Base-by-base conservation (phyloP, 2,113 vertebrate genomes). In the Chamaea fasciata region DNA sequence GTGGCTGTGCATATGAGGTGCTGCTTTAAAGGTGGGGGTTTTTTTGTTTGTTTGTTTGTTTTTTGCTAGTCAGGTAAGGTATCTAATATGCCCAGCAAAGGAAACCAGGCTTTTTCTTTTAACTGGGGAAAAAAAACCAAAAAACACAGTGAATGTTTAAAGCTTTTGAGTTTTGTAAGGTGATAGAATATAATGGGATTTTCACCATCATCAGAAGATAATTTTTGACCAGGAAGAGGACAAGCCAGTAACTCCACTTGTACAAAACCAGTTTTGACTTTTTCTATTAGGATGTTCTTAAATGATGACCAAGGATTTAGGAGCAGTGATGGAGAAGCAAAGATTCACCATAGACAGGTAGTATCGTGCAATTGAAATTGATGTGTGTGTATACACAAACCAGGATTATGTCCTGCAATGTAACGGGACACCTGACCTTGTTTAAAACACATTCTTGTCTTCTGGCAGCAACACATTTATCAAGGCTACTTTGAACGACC, bases 381-480 rank as follows among this genome's bases (percentile, higher is more conserved):
- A 64, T 90, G 56, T 33, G 46, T 75, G 49, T 77, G 35, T 90
- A 64, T 50, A 63, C 18, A 50, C 37, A n/a, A 75, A 46, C 52
- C 46, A 21, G 69, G 87, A 83, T 77, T 75, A 35, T 50, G 65
- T 90, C 64, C 73, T 71, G 49, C 85, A 41, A 67, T 49, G 11
- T 73, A 83, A 71, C 64, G 74, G 79, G 37, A 67, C 63, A 59
- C 44, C 44, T 71, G 69, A 60, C 90, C 86, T 83, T 90, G 42
- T 87, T 93, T 90, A 78, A 84, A 89, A 87, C 73, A 39, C 59
- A 53, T 82, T 78, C 52, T 67, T 87, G 63, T 95, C 86, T 79
- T 89, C 76, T 90, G 80, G 69, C 92, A 90, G 76, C 62, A 87
- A 8, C 19, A 28, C 73, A 57, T 95, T 94, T 92, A 77, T 89